Conservation (phyloP, 2,113 vertebrate genomes). For the Osmerus eperlanus region DNA sequence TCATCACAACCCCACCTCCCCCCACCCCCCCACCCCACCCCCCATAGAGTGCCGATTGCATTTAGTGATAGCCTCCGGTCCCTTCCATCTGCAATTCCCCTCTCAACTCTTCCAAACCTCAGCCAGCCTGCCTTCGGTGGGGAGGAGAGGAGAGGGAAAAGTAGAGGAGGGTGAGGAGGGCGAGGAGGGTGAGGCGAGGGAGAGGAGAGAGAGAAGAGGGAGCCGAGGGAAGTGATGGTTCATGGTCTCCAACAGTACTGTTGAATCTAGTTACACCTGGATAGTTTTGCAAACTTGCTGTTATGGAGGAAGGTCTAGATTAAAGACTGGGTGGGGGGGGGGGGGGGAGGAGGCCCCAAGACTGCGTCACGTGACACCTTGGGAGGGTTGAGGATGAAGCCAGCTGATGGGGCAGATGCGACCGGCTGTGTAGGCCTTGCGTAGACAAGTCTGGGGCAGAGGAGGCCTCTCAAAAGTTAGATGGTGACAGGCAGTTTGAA, state of each 20-base stretch:
- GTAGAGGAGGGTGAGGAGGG: too few species aligned
- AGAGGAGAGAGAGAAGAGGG: too few species aligned
- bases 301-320: too few species aligned
- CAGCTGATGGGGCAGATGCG: conserved; percentile 49
- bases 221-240: too few species aligned
- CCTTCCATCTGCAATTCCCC: conserved; percentile 29
- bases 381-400: conserved; percentile 30
- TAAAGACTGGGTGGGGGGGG: neutral
- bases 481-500: conserved; percentile 8
- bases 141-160: too few species aligned
- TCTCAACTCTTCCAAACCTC: conserved; percentile 9
- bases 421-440: conserved; percentile 41
- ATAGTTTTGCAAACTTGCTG: too few species aligned
- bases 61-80: conserved; percentile 33
- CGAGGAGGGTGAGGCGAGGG: too few species aligned
- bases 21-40: too few species aligned
- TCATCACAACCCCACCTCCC: too few species aligned
- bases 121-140: neutral
- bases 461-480: conserved; percentile 4
- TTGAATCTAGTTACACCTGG: too few species aligned
- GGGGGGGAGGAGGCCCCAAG: neutral
- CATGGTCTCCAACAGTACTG: too few species aligned
- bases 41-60: conserved; percentile 31
- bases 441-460: neutral
- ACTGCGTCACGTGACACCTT: conserved; percentile 14